A percentile compares a stretch with the other conserved stretches of the same genome.
Evolutionary conservation across 2,888 invertebrate species (phyloP).

Genomic region (Rhagophthalmus giganteus): DNA sequence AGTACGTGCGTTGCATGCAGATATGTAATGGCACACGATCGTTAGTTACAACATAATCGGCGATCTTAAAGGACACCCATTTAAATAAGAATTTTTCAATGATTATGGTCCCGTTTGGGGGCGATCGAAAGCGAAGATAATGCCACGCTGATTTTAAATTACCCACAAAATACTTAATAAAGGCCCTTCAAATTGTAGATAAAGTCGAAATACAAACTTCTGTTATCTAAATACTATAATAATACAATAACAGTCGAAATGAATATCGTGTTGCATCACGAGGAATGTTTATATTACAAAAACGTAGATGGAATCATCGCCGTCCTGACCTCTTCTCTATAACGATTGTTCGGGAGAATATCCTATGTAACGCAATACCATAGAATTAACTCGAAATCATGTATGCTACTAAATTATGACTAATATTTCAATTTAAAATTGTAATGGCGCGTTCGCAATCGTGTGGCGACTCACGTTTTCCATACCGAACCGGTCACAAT

Average conservation of each 20-base stretch:
- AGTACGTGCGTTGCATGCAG: too few relatives aligned
- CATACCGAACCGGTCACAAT: too few relatives aligned
- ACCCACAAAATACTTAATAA: slow-evolving; percentile 3
- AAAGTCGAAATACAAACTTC: slow-evolving; percentile 8
- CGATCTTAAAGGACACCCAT: too few relatives aligned
- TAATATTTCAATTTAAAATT: slow-evolving; percentile 21
- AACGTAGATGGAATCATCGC: slow-evolving; percentile 12
- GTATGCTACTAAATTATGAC: slow-evolving; percentile 23
- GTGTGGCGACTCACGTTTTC: slow-evolving; percentile 14
- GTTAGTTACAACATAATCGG: too few relatives aligned
- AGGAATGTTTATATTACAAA: slow-evolving; percentile 10
- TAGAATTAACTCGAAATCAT: slow-evolving; percentile 16
- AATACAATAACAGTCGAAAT: slow-evolving; percentile 11
- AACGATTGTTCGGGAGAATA: slow-evolving; percentile 9
- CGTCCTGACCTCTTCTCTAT: slow-evolving; percentile 10
- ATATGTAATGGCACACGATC: too few relatives aligned
- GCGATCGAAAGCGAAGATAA: too few relatives aligned
- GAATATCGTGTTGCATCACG: slow-evolving; percentile 19
- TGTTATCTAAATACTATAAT: slow-evolving; percentile 13
- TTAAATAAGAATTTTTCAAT: too few relatives aligned
- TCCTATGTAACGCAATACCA: slow-evolving; percentile 11
- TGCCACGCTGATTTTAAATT: too few relatives aligned
- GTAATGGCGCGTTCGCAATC: slow-evolving; percentile 15
- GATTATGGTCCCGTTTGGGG: too few relatives aligned
- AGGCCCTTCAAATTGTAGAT: slow-evolving; percentile 3